Percentiles rank a stretch among this genome's conserved stretches.
Evolutionary conservation across 2,797 vertebrate species (phyloP).

Genomic region (Hylomyscus alleni): DNA sequence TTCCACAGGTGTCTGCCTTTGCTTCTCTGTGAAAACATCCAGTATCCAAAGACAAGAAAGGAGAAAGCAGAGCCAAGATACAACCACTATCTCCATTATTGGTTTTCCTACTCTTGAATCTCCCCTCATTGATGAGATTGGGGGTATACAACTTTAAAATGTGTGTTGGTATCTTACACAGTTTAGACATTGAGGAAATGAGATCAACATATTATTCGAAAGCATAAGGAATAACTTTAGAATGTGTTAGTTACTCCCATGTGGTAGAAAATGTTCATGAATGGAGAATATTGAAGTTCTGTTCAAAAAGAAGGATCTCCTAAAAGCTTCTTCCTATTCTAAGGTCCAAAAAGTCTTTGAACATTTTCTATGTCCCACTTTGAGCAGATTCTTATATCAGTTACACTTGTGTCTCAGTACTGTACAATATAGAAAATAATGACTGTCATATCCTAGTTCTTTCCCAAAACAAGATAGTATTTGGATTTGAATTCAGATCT

Average conservation of each 20-base stretch:
- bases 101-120: not conserved
- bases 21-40: not conserved
- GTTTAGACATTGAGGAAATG: not conserved
- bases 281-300: not conserved
- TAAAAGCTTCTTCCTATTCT: not conserved
- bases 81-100: not conserved
- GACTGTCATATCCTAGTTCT: not conserved
- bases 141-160: not conserved
- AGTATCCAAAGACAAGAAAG: not conserved
- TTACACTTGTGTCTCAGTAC: not conserved
- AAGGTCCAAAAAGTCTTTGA: not conserved
- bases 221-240: not conserved
- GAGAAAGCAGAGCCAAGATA: not conserved
- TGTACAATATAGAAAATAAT: not conserved
- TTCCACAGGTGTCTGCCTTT: not conserved
- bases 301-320: not conserved
- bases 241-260: not conserved
- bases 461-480: not conserved
- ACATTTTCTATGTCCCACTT: not conserved
- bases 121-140: not conserved
- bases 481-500: not conserved
- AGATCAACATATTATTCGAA: not conserved
- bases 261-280: not conserved
- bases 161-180: not conserved
- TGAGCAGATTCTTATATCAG: not conserved